Conservation (phyloP, 2,113 vertebrate species). For the Hydropotes inermis region DNA sequence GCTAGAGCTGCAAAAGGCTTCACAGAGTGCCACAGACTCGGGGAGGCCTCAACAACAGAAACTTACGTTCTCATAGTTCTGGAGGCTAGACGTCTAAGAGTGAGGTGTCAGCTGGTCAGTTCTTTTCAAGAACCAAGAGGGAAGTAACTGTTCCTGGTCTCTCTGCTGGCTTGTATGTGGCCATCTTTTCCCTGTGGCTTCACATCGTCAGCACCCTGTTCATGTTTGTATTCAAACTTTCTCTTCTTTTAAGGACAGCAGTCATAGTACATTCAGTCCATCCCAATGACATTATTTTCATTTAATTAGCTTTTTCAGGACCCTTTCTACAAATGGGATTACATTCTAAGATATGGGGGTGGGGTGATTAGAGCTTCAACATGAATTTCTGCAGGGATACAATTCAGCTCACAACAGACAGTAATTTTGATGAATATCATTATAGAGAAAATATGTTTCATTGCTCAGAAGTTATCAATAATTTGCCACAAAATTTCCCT, state of each 20-base stretch:
- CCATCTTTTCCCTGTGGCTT: neutral
- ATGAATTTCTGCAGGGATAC: neutral
- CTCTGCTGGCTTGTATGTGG: neutral
- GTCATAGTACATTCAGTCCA: neutral
- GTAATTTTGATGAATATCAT: neutral
- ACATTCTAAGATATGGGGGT: neutral
- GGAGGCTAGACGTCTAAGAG: neutral
- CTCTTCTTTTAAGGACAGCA: neutral
- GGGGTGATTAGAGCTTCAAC: neutral
- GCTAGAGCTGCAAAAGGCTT: neutral
- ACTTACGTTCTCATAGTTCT: neutral
- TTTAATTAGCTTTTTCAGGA: neutral
- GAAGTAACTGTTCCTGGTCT: neutral
- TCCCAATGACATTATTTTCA: neutral
- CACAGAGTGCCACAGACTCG: neutral
- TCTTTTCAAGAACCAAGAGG: neutral
- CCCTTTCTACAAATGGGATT: neutral
- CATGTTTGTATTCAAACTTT: neutral
- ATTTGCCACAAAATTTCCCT: neutral
- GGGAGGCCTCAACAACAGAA: neutral
- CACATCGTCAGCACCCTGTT: neutral
- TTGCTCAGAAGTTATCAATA: neutral
- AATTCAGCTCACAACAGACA: neutral
- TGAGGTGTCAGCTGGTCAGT: rapidly evolving
- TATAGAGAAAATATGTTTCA: neutral